Evolutionary conservation across 2,113 vertebrate species (phyloP), one percentile per base, ranked within the genome.

Genomic region (Neolamprologus falcicula): DNA sequence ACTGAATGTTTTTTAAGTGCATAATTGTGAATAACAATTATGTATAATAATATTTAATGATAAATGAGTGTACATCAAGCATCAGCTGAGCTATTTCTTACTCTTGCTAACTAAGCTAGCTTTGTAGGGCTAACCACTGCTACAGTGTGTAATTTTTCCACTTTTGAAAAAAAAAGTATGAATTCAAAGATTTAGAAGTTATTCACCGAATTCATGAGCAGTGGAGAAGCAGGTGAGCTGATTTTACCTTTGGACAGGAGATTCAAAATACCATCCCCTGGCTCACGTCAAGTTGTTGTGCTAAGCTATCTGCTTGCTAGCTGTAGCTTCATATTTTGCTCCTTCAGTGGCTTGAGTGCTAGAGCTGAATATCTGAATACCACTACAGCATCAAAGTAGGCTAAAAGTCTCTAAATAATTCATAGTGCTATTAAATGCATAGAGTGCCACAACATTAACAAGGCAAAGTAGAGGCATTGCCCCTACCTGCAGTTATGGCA

Each of bases 401-500:
- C 21, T 89, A 84, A 87, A 89, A 86, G 81, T 83, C 40, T 59
- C 61, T 71, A 42, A 66, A 88, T 83, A 90, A 91, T 89, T 92
- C 83, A 92, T 47, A 42, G 80, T 37, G 47, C 86, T 86, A 90
- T 93, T 91, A 91, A 90, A 91, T 86, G 79, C 53, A 78, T 71
- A 63, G 68, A 26, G 16, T 83, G 68, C 59, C 84, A 87, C 85
- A 83, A 86, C 83, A 93, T 90, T 90, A 91, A 81, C 86, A 90
- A 88, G n/a, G 87, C 50, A 63, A 88, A 89, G 89, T 87, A 86
- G 88, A 93, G 86, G 55, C 85, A 87, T 83, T 26, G 28, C 66
- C 80, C 83, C 82, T 54, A 85, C 91, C 88, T 87, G 90, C 90
- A 73, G 88, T 94, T 93, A 92, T 89, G 90, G 90, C 76, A 90